Percentiles rank a stretch among this genome's conserved stretches.
Conservation (phyloP, 2,113 vertebrate genomes). For the Poeciliopsis retropinna region DNA sequence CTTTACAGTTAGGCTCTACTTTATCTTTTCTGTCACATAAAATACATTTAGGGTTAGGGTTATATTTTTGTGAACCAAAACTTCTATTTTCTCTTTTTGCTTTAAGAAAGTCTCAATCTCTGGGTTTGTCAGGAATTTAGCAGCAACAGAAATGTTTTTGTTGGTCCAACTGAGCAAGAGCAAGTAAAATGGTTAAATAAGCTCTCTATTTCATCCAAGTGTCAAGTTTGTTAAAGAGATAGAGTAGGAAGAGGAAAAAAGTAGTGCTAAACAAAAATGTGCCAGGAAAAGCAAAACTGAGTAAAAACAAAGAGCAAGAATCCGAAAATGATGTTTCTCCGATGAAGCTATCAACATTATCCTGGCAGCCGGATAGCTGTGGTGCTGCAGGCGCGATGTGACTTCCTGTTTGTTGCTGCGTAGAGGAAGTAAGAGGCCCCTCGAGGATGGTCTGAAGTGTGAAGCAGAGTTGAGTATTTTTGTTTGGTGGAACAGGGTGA, state of each 20-base stretch:
- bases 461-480: conserved; percentile 1
- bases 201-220: not conserved
- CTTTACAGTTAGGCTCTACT: not conserved
- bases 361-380: conserved; percentile 53
- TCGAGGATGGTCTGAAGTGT: conserved; percentile 27
- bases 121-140: not conserved
- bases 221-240: not conserved
- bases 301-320: not conserved
- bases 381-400: conserved; percentile 35
- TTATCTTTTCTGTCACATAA: not conserved
- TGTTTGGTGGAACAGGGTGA: not conserved
- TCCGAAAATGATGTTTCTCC: conserved; percentile 12
- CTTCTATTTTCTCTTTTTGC: too few species aligned
- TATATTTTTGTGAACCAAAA: not conserved
- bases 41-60: not conserved
- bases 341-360: conserved; percentile 26
- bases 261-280: not conserved
- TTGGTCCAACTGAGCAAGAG: not conserved
- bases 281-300: not conserved
- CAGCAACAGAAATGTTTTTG: not conserved
- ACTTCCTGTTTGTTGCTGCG: conserved; percentile 73
- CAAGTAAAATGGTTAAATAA: not conserved
- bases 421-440: conserved; percentile 66
- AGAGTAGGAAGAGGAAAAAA: not conserved
- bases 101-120: too few species aligned